These are phyloP conservation scores for Pelecanus crispus DNA, from an alignment of 2,113 vertebrate species.

Conservation along the genomic window DNA sequence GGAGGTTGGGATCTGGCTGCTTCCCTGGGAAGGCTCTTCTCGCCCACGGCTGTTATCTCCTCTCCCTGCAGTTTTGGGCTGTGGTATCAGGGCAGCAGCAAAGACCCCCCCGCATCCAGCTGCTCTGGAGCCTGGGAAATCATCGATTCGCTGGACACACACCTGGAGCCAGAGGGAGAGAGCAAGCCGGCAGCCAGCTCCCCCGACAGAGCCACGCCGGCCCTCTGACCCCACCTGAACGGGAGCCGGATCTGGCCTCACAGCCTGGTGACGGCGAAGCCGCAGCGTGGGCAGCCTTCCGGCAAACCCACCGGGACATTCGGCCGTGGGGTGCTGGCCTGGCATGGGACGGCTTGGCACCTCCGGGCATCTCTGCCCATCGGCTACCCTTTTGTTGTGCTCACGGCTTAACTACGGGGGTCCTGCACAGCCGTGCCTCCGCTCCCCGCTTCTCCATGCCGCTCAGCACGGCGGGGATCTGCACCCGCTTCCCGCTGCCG, in stretches of 20 bases:
- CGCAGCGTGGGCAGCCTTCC: not conserved
- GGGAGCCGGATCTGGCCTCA: fast-evolving
- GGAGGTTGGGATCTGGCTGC: not conserved
- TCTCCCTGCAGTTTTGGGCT: constrained; percentile 82
- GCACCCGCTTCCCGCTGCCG: not conserved
- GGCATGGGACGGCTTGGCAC: not conserved
- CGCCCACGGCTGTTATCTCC: not conserved
- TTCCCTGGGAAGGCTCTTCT: not conserved
- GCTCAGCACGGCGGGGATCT: not conserved
- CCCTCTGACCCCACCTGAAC: not conserved
- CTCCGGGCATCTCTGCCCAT: not conserved
- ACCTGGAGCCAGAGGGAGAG: not conserved
- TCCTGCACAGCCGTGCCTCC: not conserved
- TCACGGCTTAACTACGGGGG: fast-evolving
- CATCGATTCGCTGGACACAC: constrained; percentile 65
- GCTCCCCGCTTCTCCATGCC: not conserved
- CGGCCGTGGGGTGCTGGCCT: not conserved
- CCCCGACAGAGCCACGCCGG: fast-evolving
- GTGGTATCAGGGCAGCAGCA: constrained; percentile 74
- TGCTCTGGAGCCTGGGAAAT: constrained; percentile 82
- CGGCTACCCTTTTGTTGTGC: not conserved
- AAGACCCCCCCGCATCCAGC: constrained; percentile 44
- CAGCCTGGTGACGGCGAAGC: fast-evolving
- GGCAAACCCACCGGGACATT: not conserved
- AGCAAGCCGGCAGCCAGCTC: fast-evolving